A percentile compares a stretch with the other conserved stretches of the same genome.
phyloP scores from a whole-genome alignment of 1,140 invertebrate species.

The Oryzaephilus surinamensis region DNA sequence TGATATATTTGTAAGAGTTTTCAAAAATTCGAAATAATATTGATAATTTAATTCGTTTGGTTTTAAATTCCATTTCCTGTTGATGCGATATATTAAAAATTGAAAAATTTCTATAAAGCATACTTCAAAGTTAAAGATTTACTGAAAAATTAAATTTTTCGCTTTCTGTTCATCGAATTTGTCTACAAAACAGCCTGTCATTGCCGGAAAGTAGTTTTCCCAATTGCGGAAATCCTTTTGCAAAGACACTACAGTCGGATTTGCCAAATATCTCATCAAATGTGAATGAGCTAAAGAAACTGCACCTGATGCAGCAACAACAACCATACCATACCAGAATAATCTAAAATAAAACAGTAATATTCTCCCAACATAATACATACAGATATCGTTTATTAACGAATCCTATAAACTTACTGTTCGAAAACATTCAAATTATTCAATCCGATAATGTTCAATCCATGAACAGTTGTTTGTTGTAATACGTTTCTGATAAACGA shows the following conservation, averaged over 20 bases:
- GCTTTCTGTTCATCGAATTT: conserved; percentile 32
- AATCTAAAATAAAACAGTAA: conserved; percentile 41
- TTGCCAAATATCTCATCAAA: conserved; percentile 42
- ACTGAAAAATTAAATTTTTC: conserved; percentile 26
- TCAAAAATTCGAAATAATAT: conserved; percentile 41
- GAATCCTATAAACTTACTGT: conserved; percentile 16
- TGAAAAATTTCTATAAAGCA: background rate
- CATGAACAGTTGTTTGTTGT: conserved; percentile 29
- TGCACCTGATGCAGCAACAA: conserved; percentile 34
- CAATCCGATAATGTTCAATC: conserved; percentile 24
- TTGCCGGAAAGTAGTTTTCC: conserved; percentile 43
- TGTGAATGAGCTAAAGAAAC: conserved; percentile 37
- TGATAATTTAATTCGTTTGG: conserved; percentile 28
- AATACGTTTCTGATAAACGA: conserved; percentile 17
- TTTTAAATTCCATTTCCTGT: conserved; percentile 26
- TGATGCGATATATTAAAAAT: conserved; percentile 14
- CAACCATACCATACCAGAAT: conserved; percentile 38
- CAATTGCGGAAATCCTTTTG: conserved; percentile 50
- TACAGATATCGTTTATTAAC: conserved; percentile 1
- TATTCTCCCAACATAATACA: too few species aligned
- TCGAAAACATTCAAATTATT: conserved; percentile 22
- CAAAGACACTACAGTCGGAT: conserved; percentile 48
- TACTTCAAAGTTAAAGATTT: conserved; percentile 5
- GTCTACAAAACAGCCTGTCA: conserved; percentile 41
- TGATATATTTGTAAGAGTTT: conserved; percentile 39